phyloP scores from a whole-genome alignment of 2,113 vertebrate genomes.

The Aptenodytes forsteri region DNA sequence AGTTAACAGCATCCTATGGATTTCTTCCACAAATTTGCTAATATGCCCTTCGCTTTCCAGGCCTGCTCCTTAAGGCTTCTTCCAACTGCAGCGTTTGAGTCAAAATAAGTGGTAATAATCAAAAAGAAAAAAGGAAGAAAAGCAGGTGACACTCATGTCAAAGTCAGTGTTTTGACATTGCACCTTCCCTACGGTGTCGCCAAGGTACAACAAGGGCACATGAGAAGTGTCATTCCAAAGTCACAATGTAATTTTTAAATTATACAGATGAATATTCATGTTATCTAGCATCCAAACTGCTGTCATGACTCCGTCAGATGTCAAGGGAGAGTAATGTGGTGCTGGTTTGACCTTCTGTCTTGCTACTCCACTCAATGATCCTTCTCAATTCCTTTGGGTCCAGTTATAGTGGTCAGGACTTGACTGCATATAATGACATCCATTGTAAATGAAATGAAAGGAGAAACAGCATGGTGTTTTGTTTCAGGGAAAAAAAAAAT shows the following conservation, averaged over 20 bases:
- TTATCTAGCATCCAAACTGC: constrained; percentile 23
- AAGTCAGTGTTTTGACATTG: constrained; percentile 50
- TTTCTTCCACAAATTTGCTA: neutral
- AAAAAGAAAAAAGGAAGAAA: neutral
- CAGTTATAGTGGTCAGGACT: neutral
- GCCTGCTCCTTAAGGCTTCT: neutral
- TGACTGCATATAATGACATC: neutral
- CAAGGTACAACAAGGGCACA: neutral
- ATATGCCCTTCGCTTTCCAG: neutral
- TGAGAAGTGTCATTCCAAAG: constrained; percentile 53
- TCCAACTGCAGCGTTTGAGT: neutral
- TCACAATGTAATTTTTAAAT: constrained; percentile 26
- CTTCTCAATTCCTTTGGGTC: neutral
- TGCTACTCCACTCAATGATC: constrained; percentile 15
- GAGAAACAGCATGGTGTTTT: neutral
- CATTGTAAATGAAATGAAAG: constrained; percentile 24
- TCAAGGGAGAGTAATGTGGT: constrained; percentile 42
- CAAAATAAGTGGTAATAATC: neutral
- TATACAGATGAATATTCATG: constrained; percentile 73
- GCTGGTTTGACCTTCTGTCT: constrained; percentile 58
- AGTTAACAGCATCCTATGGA: neutral
- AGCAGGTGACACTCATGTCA: neutral
- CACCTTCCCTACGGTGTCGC: neutral
- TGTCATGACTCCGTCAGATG: constrained; percentile 60
- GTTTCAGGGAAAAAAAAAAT: neutral